A percentile compares a stretch with the other conserved stretches of the same genome.
Evolutionary conservation across 2,797 vertebrate species (phyloP).

Genomic region (Dendrocincla fuliginosa): DNA sequence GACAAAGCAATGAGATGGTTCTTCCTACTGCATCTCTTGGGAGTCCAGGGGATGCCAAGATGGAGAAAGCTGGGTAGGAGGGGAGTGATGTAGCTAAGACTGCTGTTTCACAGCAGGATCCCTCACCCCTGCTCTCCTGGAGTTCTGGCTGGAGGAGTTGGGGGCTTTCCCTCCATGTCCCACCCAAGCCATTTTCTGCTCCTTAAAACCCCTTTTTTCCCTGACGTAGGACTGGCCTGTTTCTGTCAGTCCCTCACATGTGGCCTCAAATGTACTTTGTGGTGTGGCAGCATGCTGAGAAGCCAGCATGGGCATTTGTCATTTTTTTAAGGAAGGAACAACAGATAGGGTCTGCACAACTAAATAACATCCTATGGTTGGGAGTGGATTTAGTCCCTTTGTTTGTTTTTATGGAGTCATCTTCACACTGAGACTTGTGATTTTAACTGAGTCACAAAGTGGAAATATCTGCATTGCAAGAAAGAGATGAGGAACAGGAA

Average conservation of each 20-base stretch:
- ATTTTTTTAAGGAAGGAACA: not conserved
- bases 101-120: not conserved
- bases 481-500: not conserved
- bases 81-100: not conserved
- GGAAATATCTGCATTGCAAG: not conserved
- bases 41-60: not conserved
- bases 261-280: not conserved
- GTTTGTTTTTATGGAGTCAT: not conserved
- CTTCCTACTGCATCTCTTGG: not conserved
- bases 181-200: not conserved
- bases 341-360: not conserved
- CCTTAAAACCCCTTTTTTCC: not conserved
- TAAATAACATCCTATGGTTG: not conserved
- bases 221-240: not conserved
- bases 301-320: not conserved
- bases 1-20: not conserved
- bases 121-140: not conserved
- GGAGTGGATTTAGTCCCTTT: not conserved
- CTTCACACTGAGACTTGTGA: not conserved
- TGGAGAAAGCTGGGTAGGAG: not conserved
- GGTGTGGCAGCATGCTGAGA: not conserved
- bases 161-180: not conserved
- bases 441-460: not conserved
- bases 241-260: not conserved
- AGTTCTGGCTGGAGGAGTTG: not conserved